Evolutionary conservation across 2,113 vertebrate genomes (phyloP).

Genomic region (Silurus glanis): DNA sequence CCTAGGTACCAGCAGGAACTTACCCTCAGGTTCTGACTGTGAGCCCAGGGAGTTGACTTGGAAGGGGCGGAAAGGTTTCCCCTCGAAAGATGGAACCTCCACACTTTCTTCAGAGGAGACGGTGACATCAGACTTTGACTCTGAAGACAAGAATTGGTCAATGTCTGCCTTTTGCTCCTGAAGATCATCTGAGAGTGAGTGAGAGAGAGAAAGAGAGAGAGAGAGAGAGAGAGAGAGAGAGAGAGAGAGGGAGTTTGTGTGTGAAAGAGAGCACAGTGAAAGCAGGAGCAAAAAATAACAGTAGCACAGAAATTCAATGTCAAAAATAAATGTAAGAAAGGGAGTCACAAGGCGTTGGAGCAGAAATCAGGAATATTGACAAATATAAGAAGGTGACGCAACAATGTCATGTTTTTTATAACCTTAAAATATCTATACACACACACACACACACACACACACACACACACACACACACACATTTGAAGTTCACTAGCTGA

Average conservation of each 20-base stretch:
- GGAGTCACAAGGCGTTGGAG: not conserved
- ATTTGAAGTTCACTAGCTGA: not conserved
- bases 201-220: not conserved
- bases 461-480: not conserved
- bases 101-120: constrained; percentile 90
- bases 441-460: not conserved
- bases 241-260: not conserved
- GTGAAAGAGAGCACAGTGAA: not conserved
- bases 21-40: constrained; percentile 85
- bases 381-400: not conserved
- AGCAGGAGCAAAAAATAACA: not conserved
- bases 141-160: constrained; percentile 92
- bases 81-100: constrained; percentile 77
- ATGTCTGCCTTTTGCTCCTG: constrained; percentile 92
- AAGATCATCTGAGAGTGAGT: constrained; percentile 79
- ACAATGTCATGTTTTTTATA: not conserved
- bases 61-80: constrained; percentile 86
- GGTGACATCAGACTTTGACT: constrained; percentile 85
- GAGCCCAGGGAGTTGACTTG: constrained; percentile 88
- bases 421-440: not conserved
- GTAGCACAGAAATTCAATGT: no score
- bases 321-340: not conserved
- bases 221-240: not conserved
- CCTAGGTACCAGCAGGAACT: constrained; percentile 27
- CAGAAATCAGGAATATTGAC: not conserved